Evolutionary conservation across 2,113 vertebrate genomes (phyloP), one percentile per base, ranked within the genome.

Genomic region (Salvator merianae): DNA sequence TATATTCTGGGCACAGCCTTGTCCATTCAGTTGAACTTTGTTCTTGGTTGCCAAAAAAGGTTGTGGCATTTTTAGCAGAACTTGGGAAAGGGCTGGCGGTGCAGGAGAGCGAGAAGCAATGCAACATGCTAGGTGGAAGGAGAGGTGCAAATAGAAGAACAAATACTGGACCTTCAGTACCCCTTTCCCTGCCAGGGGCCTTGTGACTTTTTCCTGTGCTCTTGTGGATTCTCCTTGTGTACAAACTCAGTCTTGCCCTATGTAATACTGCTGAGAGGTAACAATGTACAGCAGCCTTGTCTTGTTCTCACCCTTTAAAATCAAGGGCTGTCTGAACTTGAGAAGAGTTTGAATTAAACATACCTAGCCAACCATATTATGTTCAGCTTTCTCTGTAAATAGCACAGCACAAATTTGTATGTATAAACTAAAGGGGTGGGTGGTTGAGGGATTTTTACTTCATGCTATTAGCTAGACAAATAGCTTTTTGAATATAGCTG

Each of bases 21-120:
- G 55, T 36, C n/a, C 40, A 34, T 72, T 43, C 34, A 43, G n/a
- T 72, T 32, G 50, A 43, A 70, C 30, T 53, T 53, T 69, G 75
- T 78, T 84, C 83, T 79, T 20, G 72, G 26, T 85, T 85, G 83
- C 77, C 83, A 79, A 85, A 85, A 47, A 79, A 34, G 26, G 24
- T 20, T 36, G n/a, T 43, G 26, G 53, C 55, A 43, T 72, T 38
- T 55, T 73, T 65, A 32, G 75, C 75, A 43, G 36, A 70, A 30
- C 36, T 22, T 71, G 53, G 53, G 76, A 8, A 22, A 10, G 38
- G 68, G 24, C 34, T 69, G 63, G 24, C 4, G n/a, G n/a, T 69
- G 32, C 26, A 68, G n/a, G 34, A 71, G 22, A 18, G 38, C 18
- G 66, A 71, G 66, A 28, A 47, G 28, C 38, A 59, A 62, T 8